A percentile compares a stretch with the other conserved stretches of the same genome.
phyloP scores from a whole-genome alignment of 2,888 invertebrate species.

The Lepidocyrtinus sp. region DNA sequence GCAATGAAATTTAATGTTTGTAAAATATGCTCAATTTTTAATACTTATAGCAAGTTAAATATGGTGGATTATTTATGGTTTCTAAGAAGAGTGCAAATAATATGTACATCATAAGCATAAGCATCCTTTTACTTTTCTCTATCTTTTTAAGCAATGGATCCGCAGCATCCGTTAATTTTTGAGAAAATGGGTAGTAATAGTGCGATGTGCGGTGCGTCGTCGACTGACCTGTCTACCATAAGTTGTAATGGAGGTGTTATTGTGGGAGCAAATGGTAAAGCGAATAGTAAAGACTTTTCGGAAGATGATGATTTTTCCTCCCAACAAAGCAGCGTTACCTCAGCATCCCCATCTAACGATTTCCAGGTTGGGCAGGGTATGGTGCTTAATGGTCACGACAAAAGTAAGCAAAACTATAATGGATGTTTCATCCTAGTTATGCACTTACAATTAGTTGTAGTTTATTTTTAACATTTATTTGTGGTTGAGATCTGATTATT shows the following conservation, averaged over 20 bases:
- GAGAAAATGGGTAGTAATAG: slow-evolving; percentile 36
- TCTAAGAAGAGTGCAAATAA: neutral
- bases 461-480: too few relatives aligned
- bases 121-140: neutral
- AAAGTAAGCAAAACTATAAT: slow-evolving; percentile 43
- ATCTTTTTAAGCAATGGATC: slow-evolving; percentile 27
- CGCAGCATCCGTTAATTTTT: slow-evolving; percentile 18
- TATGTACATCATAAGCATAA: neutral
- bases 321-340: neutral
- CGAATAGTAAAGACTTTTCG: slow-evolving; percentile 23
- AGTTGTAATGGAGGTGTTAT: too few relatives aligned
- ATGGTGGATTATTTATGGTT: neutral
- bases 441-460: too few relatives aligned
- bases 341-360: neutral
- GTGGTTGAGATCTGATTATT: too few relatives aligned
- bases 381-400: slow-evolving; percentile 38
- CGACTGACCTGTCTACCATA: too few relatives aligned
- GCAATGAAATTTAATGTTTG: neutral
- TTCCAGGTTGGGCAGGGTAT: slow-evolving; percentile 31
- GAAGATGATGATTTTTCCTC: slow-evolving; percentile 8
- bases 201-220: too few relatives aligned
- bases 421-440: too few relatives aligned
- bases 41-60: neutral
- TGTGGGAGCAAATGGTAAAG: too few relatives aligned
- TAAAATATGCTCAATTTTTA: neutral